Base-by-base conservation (phyloP, 1,140 invertebrate species). In the Eupristina koningsbergeri region DNA sequence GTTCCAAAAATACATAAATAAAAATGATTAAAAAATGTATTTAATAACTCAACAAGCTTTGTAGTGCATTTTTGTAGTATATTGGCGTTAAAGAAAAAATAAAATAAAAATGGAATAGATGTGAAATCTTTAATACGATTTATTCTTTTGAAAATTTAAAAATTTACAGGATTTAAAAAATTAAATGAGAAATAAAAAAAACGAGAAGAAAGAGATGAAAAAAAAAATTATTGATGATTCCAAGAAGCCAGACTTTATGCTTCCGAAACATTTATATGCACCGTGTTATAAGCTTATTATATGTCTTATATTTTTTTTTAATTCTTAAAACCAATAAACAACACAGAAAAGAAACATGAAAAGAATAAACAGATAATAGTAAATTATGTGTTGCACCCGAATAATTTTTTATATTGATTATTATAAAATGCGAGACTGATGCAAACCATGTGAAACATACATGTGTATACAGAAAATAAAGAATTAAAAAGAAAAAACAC, bases 381-480 rank as follows among this genome's bases (percentile, higher is more conserved):
- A 80, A 85, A 86, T 80, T 78, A 85, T 86, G 80, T 84, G 85
- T 87, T 85, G 86, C 86, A 89, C 81, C 85, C 84, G 76, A 86
- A 88, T 85, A 85, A 88, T 84, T 84, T 84, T 88, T 86, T 86
- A 80, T 84, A 87, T 84, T 80, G 45, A 81, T 79, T 84, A 80
- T 86, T 82, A 63, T 84, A 73, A 75, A 83, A 84, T 69, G 82
- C 83, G 81, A 85, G 69, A 84, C 36, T 45, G 29, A 11, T n/a
- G 29, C 73, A 73, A 19, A 75, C 26, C 7, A n/a, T 73, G 13
- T 53, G 3, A 34, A 76, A 36, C 17, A 50, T 45, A 53, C 82
- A 63, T 45, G 47, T 36, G 74, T 15, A 75, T 41, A 80, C 7
- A n/a, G 9, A 79, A 79, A 76, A 74, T 0, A 64, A 47, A 58